A percentile compares a stretch with the other conserved stretches of the same genome.
These are phyloP conservation scores for Petrocephalus zakoni DNA, from an alignment of 2,113 vertebrate species.

Conservation along the genomic window DNA sequence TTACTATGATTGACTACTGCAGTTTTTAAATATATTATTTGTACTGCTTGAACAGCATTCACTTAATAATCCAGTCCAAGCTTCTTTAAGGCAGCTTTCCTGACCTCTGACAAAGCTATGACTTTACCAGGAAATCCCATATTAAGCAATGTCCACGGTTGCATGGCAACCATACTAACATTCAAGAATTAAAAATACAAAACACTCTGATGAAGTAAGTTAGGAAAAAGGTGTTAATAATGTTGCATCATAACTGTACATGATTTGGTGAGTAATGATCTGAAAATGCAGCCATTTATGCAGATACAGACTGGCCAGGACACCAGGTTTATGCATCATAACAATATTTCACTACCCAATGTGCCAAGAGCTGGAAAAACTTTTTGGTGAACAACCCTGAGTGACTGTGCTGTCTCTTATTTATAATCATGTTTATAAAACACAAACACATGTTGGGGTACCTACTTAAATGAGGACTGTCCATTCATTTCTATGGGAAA, in stretches of 20 bases:
- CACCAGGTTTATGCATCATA: not conserved
- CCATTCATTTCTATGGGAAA: too few species aligned
- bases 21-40: not conserved
- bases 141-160: not conserved
- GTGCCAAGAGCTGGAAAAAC: not conserved
- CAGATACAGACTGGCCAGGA: not conserved
- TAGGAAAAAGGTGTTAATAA: not conserved
- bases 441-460: too few species aligned
- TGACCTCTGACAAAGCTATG: not conserved
- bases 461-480: too few species aligned
- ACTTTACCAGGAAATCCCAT: not conserved
- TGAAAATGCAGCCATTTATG: not conserved
- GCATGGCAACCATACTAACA: not conserved
- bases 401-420: not conserved
- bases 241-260: not conserved
- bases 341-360: not conserved
- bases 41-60: not conserved
- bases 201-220: not conserved
- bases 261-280: not conserved
- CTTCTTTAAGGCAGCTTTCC: not conserved
- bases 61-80: not conserved
- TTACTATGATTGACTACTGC: not conserved
- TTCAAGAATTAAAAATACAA: not conserved
- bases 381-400: not conserved
- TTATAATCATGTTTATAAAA: not conserved